phyloP scores from a whole-genome alignment of 2,797 vertebrate genomes.

The Parotocinclus haroldoi region DNA sequence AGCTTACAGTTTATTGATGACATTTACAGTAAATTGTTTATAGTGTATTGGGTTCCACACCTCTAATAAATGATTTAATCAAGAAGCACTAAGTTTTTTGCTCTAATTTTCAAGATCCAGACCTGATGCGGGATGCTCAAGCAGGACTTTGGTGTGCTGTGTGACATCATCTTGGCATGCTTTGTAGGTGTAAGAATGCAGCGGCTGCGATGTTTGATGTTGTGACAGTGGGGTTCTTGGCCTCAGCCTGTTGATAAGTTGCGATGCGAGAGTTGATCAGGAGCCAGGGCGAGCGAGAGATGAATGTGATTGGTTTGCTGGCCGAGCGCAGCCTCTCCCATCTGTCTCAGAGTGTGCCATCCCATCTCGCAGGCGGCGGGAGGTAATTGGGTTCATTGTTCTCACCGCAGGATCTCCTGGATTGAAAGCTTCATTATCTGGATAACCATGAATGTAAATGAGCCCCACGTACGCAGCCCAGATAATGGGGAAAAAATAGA shows the following conservation, averaged over 20 bases:
- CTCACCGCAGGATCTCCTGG: slow-evolving; percentile 79
- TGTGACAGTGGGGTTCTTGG: slow-evolving; percentile 63
- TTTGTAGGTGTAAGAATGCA: slow-evolving; percentile 24
- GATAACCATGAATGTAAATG: slow-evolving; percentile 86
- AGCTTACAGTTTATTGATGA: too few species aligned
- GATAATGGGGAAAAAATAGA: slow-evolving; percentile 78
- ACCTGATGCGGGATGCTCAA: neutral
- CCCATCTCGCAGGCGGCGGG: slow-evolving; percentile 80
- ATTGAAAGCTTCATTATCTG: slow-evolving; percentile 87
- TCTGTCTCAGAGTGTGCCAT: slow-evolving; percentile 82
- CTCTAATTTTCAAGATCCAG: too few species aligned
- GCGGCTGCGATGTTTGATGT: slow-evolving; percentile 46
- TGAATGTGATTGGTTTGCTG: slow-evolving; percentile 82
- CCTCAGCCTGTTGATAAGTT: slow-evolving; percentile 78
- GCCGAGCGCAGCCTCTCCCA: slow-evolving; percentile 77
- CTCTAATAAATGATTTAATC: too few species aligned
- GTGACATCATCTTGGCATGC: slow-evolving; percentile 1
- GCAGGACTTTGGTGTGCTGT: neutral
- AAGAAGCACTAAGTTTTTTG: too few species aligned
- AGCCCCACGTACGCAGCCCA: slow-evolving; percentile 71
- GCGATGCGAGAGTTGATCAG: slow-evolving; percentile 64
- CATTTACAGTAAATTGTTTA: too few species aligned
- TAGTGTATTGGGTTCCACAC: too few species aligned
- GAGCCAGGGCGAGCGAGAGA: slow-evolving; percentile 63
- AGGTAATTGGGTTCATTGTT: slow-evolving; percentile 88